phyloP scores from a whole-genome alignment of 2,888 invertebrate genomes.

The Aradus depressus region DNA sequence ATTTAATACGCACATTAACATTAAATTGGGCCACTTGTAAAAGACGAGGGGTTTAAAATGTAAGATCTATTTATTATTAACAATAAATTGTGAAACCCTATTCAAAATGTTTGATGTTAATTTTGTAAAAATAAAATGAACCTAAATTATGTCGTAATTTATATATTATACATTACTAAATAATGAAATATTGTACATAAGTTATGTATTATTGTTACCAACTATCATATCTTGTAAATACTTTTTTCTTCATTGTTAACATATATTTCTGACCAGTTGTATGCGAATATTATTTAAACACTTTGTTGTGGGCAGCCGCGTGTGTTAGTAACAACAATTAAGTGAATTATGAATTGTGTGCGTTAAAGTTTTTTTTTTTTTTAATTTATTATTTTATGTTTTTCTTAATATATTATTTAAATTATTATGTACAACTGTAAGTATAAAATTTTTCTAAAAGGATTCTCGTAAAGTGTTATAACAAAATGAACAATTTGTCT shows the following conservation, averaged over 20 bases:
- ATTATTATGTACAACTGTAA: not conserved
- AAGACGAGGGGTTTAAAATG: no score
- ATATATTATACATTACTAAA: conserved; percentile 8
- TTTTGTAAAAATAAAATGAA: conserved; percentile 6
- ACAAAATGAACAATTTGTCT: conserved; percentile 10
- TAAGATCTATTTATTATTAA: no score
- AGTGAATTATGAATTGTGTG: conserved; percentile 11
- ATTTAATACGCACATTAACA: conserved; percentile 16
- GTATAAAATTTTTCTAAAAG: conserved; percentile 10
- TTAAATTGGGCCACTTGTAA: no score
- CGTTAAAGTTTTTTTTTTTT: conserved; percentile 10
- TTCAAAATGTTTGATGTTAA: conserved; percentile 18
- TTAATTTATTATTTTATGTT: not conserved
- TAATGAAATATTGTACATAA: conserved; percentile 2
- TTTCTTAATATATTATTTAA: not conserved
- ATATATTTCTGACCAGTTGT: conserved; percentile 15
- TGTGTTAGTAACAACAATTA: conserved; percentile 11
- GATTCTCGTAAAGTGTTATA: conserved; percentile 6
- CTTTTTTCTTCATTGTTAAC: conserved; percentile 13
- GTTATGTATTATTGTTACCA: conserved; percentile 21
- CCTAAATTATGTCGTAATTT: conserved; percentile 10
- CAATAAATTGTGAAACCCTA: conserved; percentile 8
- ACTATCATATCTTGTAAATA: conserved; percentile 20
- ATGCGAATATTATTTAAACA: conserved; percentile 4
- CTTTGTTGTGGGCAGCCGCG: not conserved